Evolutionary conservation across 2,113 vertebrate genomes (phyloP), one percentile per base, ranked within the genome.

Genomic region (Nothobranchius kuhntae): DNA sequence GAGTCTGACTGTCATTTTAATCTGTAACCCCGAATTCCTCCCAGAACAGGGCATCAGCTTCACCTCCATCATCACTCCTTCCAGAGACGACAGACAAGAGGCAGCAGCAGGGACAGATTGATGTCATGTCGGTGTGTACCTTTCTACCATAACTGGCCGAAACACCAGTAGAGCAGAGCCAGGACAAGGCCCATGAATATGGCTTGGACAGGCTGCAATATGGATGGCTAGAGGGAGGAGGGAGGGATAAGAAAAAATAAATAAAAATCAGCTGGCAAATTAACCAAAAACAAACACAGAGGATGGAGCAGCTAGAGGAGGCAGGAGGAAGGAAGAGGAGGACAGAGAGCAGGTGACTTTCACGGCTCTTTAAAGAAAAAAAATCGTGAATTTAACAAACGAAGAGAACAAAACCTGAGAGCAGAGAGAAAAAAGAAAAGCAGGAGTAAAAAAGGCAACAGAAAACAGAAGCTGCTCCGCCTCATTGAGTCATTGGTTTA

Each of bases 121-220:
- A 94, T 71, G 82, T 80, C 71, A 80, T 78, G 81, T 85, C 92
- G 92, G 93, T 93, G 91, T 96, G 94, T 99, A 98, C 98, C 97
- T 99, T 96, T 96, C 97, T 99, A 99, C 96, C 97, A 99, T 94
- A 98, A 97, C 93, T 96, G 96, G 95, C 95, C 94, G 95, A 95
- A 96, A 96, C 96, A 99, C 96, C 98, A 99, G 96, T 96, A 99
- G 95, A 98, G 95, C 96, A 98, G 95, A 96, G 94, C 97, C 98
- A 99, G 96, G 95, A 98, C 94, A 94, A 99, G 96, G 95, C 96
- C 96, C 95, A 99, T 95, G 96, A 95, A 95, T 94, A 99, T 93
- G 95, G 96, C 96, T 96, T 95, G 97, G 96, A 96, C 95, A 93
- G 97, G 98, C 95, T 98, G 96, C 95, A 96, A 95, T 94, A 97